Conservation (phyloP, 2,888 invertebrate species). For the Hyalella azteca region DNA sequence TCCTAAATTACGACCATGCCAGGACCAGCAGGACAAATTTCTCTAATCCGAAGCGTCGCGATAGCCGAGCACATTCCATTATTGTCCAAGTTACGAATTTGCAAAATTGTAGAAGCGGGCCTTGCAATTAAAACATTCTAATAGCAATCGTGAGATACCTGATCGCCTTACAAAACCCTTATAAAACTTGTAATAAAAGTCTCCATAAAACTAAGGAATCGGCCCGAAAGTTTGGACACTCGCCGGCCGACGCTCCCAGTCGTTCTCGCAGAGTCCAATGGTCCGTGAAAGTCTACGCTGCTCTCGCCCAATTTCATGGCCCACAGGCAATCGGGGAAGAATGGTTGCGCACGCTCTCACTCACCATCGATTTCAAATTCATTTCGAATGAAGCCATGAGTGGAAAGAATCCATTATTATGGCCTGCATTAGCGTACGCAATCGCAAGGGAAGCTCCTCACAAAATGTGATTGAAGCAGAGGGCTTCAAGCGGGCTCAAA, state of each 20-base stretch:
- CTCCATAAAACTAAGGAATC: slow-evolving; percentile 31
- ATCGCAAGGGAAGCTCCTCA: not conserved
- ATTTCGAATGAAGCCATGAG: slow-evolving; percentile 36
- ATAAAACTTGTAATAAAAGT: slow-evolving; percentile 37
- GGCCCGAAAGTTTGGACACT: slow-evolving; percentile 30
- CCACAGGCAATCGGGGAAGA: slow-evolving; percentile 28
- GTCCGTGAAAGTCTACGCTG: slow-evolving; percentile 34
- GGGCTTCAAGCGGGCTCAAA: not conserved
- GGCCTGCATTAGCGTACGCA: slow-evolving; percentile 31
- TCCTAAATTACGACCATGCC: too few species aligned
- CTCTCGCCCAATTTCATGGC: slow-evolving; percentile 36
- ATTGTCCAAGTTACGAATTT: slow-evolving; percentile 20
- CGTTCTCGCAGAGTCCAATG: slow-evolving; percentile 35
- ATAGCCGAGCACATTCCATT: not conserved
- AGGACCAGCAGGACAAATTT: too few species aligned
- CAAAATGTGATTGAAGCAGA: not conserved
- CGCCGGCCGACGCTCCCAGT: slow-evolving; percentile 3
- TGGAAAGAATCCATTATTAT: slow-evolving; percentile 34
- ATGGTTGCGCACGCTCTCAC: slow-evolving; percentile 8
- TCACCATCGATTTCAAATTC: slow-evolving; percentile 29
- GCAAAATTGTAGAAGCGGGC: slow-evolving; percentile 15
- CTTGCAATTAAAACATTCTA: slow-evolving; percentile 34
- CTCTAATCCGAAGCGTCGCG: not conserved
- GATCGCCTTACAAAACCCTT: slow-evolving; percentile 35
- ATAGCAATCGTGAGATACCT: slow-evolving; percentile 33